Base-by-base conservation (phyloP, 2,888 invertebrate species). In the Morpho achilles region DNA sequence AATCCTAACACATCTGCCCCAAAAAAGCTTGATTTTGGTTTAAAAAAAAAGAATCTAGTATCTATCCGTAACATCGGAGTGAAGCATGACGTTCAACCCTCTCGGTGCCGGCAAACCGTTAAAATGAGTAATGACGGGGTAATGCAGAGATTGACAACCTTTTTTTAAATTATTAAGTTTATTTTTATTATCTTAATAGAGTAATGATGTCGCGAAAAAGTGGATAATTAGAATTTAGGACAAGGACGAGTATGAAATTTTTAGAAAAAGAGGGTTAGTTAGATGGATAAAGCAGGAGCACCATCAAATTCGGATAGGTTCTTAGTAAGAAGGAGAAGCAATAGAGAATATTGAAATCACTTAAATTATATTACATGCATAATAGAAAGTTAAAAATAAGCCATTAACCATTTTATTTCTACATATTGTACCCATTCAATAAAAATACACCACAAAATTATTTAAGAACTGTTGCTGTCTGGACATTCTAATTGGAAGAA, bases 21-120 rank as follows among this genome's bases (percentile, higher is more conserved):
- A 78, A 76, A 77, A 85, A 80, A 76, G 74, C 70, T 75, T 73
- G 50, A 56, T 58, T 57, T 49, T 23, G 43, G 55, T 9, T 9
- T 40, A 54, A 55, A 55, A 55, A 55, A 55, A 55, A 5, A 43
- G 54, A 42, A 74, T 72, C 73, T 73, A 70, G 72, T 84, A 87
- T 86, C 86, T 79, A 74, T 71, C 76, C 80, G 82, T 75, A 82
- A 73, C 82, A 86, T 85, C 87, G 69, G 68, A 68, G 67, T 71
- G 65, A 73, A 80, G 76, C 84, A 80, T 83, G 83, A 84, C 84
- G 79, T 64, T 70, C 79, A 82, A 85, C 86, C 86, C 87, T 84
- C 84, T 86, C 82, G 43, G 79, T 82, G 80, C 81, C 77, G 74
- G 73, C 70, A 73, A 82, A 82, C 89, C 88, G 89, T 89, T 88